phyloP scores from a whole-genome alignment of 2,888 invertebrate genomes.

The Bibio marci region DNA sequence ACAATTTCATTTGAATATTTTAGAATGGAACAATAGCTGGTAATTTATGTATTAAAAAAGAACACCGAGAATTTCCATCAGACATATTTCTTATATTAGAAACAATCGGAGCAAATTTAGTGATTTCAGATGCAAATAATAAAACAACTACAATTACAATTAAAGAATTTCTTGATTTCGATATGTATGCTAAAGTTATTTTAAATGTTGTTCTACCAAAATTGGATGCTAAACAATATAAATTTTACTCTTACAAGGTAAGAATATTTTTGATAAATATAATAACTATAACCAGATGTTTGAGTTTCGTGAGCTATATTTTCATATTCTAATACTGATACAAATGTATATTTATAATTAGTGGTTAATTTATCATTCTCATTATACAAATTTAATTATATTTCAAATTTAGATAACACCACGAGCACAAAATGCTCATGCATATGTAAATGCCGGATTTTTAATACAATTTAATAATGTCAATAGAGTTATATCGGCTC shows the following conservation, averaged over 20 bases:
- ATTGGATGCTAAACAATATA: conserved; percentile 29
- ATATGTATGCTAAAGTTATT: conserved; percentile 50
- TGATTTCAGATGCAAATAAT: conserved; percentile 28
- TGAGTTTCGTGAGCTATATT: no score
- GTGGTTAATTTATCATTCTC: no score
- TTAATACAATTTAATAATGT: conserved; percentile 33
- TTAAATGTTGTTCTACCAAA: conserved; percentile 40
- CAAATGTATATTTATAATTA: no score
- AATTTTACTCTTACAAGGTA: conserved; percentile 52
- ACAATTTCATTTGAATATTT: no score
- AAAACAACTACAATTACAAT: conserved; percentile 18
- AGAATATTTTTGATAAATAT: no score
- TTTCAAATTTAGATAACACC: conserved; percentile 44
- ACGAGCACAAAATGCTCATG: conserved; percentile 57
- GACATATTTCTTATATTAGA: conserved; percentile 41
- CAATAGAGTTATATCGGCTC: conserved; percentile 28
- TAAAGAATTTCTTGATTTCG: conserved; percentile 36
- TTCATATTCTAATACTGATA: no score
- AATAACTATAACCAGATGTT: no score
- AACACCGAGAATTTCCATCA: conserved; percentile 42
- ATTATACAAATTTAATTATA: no score
- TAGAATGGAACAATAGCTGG: conserved; percentile 45
- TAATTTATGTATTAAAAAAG: conserved; percentile 46
- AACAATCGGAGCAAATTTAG: conserved; percentile 18
- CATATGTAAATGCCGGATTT: conserved; percentile 61